Percentiles rank a stretch among this genome's conserved stretches.
Evolutionary conservation across 2,113 vertebrate genomes (phyloP).

Genomic region (Poeciliopsis occidentalis): DNA sequence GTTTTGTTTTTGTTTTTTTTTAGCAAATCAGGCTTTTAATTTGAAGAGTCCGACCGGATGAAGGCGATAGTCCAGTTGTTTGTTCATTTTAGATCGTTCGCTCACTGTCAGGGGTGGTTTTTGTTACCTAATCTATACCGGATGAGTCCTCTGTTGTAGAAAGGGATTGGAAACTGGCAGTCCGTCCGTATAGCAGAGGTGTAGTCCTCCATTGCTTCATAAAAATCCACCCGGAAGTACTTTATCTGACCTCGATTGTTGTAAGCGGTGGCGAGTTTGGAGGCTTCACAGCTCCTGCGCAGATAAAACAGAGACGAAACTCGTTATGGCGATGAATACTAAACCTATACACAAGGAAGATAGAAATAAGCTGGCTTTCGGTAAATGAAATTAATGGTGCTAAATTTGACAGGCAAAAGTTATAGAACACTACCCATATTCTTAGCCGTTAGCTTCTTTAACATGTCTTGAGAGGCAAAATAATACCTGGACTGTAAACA

Average conservation of each 20-base stretch:
- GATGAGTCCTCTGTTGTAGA: constrained; percentile 94
- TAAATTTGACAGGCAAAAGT: not conserved
- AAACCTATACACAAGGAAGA: not conserved
- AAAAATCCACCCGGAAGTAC: constrained; percentile 91
- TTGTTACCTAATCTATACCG: constrained; percentile 89
- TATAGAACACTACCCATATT: not conserved
- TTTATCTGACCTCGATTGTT: constrained; percentile 93
- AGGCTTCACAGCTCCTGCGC: constrained; percentile 71
- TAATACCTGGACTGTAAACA: constrained; percentile 71
- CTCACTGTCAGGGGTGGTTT: fast-evolving
- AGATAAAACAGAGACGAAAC: constrained; percentile 29
- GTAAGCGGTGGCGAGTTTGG: constrained; percentile 83
- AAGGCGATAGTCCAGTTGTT: fast-evolving
- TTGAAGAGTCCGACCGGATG: constrained; percentile 4
- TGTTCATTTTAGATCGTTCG: not conserved
- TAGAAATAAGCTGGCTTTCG: not conserved
- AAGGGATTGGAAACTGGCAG: constrained; percentile 84
- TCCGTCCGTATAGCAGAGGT: constrained; percentile 82
- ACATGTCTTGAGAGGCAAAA: not conserved
- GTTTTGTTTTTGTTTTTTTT: no score
- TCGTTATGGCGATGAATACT: fast-evolving
- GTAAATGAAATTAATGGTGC: not conserved
- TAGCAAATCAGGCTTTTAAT: constrained; percentile 5
- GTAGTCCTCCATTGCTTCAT: constrained; percentile 91
- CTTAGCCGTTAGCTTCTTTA: not conserved